Percentiles rank a stretch among this genome's conserved stretches.
Evolutionary conservation across 2,113 vertebrate species (phyloP).

Genomic region (Arizona elegans): DNA sequence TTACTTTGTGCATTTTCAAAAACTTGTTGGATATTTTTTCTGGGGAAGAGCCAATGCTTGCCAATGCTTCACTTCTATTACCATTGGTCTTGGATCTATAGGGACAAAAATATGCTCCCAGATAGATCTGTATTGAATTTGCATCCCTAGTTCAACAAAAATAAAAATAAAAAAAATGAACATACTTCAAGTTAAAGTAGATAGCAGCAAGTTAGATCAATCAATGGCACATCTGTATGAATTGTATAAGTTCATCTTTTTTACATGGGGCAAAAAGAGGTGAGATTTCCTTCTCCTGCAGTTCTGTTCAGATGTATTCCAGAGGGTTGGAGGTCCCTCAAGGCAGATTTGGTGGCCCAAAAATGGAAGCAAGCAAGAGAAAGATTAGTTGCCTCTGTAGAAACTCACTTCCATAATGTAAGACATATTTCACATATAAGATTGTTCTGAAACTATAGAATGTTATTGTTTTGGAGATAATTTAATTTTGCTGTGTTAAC

Average conservation of each 20-base stretch:
- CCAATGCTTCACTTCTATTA: neutral
- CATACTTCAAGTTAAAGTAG: neutral
- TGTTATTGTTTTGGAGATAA: neutral
- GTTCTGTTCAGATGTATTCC: neutral
- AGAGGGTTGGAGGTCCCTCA: neutral
- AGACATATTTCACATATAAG: neutral
- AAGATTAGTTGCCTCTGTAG: neutral
- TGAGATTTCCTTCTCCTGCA: neutral
- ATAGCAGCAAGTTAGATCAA: neutral
- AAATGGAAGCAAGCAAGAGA: neutral
- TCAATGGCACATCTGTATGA: neutral
- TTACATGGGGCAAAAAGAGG: neutral
- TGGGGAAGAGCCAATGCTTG: neutral
- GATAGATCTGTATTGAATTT: neutral
- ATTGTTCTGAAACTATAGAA: neutral
- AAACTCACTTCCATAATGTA: neutral
- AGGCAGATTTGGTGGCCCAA: neutral
- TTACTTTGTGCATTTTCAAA: neutral
- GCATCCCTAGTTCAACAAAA: neutral
- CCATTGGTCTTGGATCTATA: neutral
- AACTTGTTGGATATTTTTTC: neutral
- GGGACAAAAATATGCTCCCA: neutral
- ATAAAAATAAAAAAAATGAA: no score
- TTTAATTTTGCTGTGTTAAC: neutral
- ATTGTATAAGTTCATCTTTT: neutral